These are phyloP conservation scores for Platycercus adscitus DNA, from an alignment of 2,113 vertebrate species.

Conservation along the genomic window DNA sequence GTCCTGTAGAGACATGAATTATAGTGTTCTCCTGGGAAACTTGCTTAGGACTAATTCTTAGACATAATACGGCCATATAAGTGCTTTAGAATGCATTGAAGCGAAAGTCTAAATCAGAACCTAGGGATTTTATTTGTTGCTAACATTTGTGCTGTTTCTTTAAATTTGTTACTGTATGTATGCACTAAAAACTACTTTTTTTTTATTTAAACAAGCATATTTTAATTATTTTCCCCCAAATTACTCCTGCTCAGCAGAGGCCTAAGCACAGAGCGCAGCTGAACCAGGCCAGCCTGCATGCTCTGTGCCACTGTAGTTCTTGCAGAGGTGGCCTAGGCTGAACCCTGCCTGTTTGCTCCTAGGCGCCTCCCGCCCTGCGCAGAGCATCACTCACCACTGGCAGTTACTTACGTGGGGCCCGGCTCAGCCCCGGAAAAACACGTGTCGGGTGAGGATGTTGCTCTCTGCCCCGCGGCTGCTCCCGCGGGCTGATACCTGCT, in stretches of 20 bases:
- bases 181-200: not conserved
- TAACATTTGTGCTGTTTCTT: not conserved
- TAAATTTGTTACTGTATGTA: not conserved
- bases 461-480: not conserved
- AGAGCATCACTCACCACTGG: not conserved
- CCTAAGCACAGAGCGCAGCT: no score
- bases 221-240: not conserved
- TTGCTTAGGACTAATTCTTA: not conserved
- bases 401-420: fast-evolving
- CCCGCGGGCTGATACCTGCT: not conserved
- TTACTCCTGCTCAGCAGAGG: not conserved
- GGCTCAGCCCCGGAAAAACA: not conserved
- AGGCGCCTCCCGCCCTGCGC: not conserved
- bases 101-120: not conserved
- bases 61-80: fast-evolving
- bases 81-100: not conserved
- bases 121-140: not conserved
- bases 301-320: fast-evolving
- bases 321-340: not conserved
- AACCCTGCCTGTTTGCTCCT: fast-evolving
- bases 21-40: not conserved
- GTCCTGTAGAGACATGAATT: no score
- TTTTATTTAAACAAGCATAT: not conserved
- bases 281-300: fast-evolving
- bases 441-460: fast-evolving